Evolutionary conservation across 2,113 vertebrate species (phyloP), one percentile per base, ranked within the genome.

Genomic region (Aramus guarauna): DNA sequence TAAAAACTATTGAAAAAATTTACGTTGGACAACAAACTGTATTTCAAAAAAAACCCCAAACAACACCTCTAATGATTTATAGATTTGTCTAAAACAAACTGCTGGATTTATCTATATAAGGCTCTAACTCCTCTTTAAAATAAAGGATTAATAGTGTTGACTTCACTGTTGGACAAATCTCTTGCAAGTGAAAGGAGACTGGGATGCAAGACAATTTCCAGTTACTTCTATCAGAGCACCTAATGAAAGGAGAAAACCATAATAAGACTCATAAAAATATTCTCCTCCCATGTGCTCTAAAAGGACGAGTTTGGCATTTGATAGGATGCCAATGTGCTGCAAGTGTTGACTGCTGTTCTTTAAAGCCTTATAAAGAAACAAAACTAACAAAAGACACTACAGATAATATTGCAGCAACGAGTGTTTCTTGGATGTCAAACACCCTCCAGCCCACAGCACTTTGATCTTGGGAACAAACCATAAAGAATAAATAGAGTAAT

Each of bases 311-410:
- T 87, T 94, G 94, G 78, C 80, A 95, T 92, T 89, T 85, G 81
- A 94, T 85, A 45, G 55, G 63, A 85, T 96, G 91, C 93, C 96
- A 96, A 20, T 73, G 90, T 59, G 71, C 95, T 90, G 73, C 62
- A 74, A 96, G 87, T 94, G 89, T 94, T 95, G 94, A 95, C 88
- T 96, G 96, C 81, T 82, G 60, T 62, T 96, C 90, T 90, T 87
- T 83, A 95, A 96, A 93, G 85, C 94, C 95, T 95, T 97, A 97
- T 97, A 97, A 97, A 97, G 96, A 96, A 96, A 78, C 92, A 96
- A 97, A 97, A 67, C 69, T 85, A 95, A 96, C 82, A 94, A 94
- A 97, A 96, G 95, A 50, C 86, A 21, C 47, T 71, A 39, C 87
- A 83, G 94, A 83, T 84, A 94, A 79, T 88, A 92, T 69, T 95